Evolutionary conservation across 2,113 vertebrate species (phyloP), one percentile per base, ranked within the genome.

Genomic region (Oncorhynchus gorbuscha): DNA sequence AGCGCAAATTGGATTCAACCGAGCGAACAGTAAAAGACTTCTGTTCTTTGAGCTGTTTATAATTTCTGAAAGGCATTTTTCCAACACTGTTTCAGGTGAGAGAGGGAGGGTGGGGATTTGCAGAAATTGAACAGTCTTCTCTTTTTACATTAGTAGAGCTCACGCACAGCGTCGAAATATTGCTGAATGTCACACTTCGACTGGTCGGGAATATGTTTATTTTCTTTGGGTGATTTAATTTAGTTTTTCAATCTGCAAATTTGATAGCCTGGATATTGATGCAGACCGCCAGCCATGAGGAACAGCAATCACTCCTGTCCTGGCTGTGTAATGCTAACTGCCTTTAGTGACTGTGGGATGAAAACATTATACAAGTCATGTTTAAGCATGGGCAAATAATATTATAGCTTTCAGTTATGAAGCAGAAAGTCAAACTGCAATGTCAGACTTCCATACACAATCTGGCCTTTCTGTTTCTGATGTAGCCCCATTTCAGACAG

Each of bases 221-320:
- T 70, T 83, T 78, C 73, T 80, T 88, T 87, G 69, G 76, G 68
- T 79, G 65, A 71, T 85, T 87, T 87, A 83, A 86, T 88, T 86
- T 85, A 64, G 72, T 83, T 86, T 82, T 88, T 85, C 81, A 83
- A 85, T 89, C 82, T 83, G 5, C 51, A 55, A 55, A 55, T 16
- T 5, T 55, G 51, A 18, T 18, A 76, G 71, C 85, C 84, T 74
- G 55, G 77, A 82, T 89, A 86, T 89, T 79, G 85, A 84, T 88
- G 32, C 61, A 22, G 51, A 72, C 70, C 66, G 76, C 76, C 35
- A 71, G 73, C 73, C 77, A 48, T 18, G 72, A 73, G 59, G 77
- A 81, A 72, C 5, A 51, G 73, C n/a, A 79, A 84, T 45, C 9
- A 12, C 39, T 45, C 87, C 51, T 55, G 12, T 51, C 49, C 14